Evolutionary conservation across 64 coral and sea anemone species (phyloP).

Genomic region (Orbicella faveolata): DNA sequence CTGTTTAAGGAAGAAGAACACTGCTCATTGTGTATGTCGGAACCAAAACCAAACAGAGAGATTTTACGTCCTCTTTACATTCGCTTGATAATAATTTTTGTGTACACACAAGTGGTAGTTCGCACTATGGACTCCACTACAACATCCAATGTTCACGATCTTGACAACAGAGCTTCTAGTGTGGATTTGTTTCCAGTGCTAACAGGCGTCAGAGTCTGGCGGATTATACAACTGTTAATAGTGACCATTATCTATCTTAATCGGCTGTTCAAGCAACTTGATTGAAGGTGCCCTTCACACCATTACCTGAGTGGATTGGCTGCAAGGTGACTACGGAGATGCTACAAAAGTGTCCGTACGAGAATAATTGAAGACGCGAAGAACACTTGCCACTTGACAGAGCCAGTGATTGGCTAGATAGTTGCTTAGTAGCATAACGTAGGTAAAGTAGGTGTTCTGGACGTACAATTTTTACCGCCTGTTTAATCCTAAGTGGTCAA

Average conservation of each 20-base stretch:
- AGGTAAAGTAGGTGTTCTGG: too few relatives aligned
- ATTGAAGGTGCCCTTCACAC: not conserved
- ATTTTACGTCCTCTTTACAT: constrained; percentile 22
- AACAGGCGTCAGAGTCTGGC: constrained; percentile 59
- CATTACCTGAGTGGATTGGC: too few relatives aligned
- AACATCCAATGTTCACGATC: not conserved
- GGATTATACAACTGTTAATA: constrained; percentile 51
- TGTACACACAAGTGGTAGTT: constrained; percentile 69
- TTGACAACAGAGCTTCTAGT: not conserved
- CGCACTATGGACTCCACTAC: constrained; percentile 56
- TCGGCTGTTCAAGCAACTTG: constrained; percentile 24
- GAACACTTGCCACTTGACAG: too few relatives aligned
- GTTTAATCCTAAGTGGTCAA: too few relatives aligned
- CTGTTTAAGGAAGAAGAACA: constrained; percentile 1
- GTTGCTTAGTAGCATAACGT: too few relatives aligned
- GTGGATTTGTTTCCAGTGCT: constrained; percentile 24
- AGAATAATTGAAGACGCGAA: too few relatives aligned
- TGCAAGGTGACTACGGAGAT: too few relatives aligned
- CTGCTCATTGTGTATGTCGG: not conserved
- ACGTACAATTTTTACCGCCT: too few relatives aligned
- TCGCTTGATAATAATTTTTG: constrained; percentile 63
- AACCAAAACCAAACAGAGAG: not conserved
- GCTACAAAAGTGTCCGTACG: too few relatives aligned
- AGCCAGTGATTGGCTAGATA: too few relatives aligned
- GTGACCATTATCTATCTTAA: constrained; percentile 47